Percentiles rank a stretch among this genome's conserved stretches.
These are phyloP conservation scores for Lagria hirta DNA, from an alignment of 2,888 invertebrate species.

Conservation along the genomic window DNA sequence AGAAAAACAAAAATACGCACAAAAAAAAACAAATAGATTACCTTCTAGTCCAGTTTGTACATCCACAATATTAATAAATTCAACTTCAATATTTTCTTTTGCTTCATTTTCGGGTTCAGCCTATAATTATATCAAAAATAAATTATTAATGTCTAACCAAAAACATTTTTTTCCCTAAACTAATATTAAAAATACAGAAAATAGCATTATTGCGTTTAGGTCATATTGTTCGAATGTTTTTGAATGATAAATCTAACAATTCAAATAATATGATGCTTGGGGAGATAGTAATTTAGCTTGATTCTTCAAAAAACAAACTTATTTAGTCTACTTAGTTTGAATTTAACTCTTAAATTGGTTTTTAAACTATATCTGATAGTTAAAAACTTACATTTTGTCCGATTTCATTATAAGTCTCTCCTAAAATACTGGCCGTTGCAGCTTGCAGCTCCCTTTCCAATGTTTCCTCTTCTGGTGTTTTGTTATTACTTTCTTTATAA, in stretches of 20 bases:
- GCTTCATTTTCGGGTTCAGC: conserved; percentile 25
- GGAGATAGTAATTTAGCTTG: too few species aligned
- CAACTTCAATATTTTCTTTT: conserved; percentile 46
- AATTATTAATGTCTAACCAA: too few species aligned
- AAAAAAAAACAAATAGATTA: conserved; percentile 32
- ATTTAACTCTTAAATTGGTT: too few species aligned
- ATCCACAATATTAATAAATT: conserved; percentile 48
- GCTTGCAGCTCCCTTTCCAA: conserved; percentile 58
- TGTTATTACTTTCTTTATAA: conserved; percentile 43
- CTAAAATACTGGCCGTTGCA: conserved; percentile 60
- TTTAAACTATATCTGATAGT: too few species aligned
- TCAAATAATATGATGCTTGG: too few species aligned
- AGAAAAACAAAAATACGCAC: neutral
- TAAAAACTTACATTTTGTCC: conserved; percentile 32
- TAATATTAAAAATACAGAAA: too few species aligned
- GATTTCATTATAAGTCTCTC: conserved; percentile 33
- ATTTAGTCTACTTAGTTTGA: too few species aligned
- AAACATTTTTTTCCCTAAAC: too few species aligned
- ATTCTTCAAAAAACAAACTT: too few species aligned
- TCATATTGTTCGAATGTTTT: too few species aligned
- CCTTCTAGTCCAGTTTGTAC: conserved; percentile 48
- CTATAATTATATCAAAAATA: conserved; percentile 16
- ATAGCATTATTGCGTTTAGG: too few species aligned
- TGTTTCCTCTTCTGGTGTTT: conserved; percentile 48
- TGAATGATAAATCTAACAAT: too few species aligned